Evolutionary conservation across 2,797 vertebrate species (phyloP).

Genomic region (Lycodopsis pacificus): DNA sequence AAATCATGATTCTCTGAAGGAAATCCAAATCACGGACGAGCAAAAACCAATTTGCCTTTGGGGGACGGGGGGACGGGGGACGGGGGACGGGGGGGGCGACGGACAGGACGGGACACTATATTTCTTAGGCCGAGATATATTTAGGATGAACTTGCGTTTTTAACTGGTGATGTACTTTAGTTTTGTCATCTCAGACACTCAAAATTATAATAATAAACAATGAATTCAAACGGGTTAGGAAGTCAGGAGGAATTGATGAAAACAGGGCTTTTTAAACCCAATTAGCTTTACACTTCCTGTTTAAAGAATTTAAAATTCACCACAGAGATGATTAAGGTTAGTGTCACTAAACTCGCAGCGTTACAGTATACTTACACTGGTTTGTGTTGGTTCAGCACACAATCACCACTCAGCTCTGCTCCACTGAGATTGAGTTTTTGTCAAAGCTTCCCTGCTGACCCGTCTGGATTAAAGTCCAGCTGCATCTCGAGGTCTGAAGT

Average conservation of each 20-base stretch:
- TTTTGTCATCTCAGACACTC: not conserved
- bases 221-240: not conserved
- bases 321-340: not conserved
- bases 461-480: constrained; percentile 49
- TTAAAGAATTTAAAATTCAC: not conserved
- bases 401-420: constrained; percentile 14
- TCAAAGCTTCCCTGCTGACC: constrained; percentile 19
- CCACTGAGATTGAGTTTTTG: constrained; percentile 10
- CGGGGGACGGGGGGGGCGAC: too few species aligned
- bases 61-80: too few species aligned
- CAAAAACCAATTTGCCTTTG: constrained; percentile 10
- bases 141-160: not conserved
- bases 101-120: not conserved
- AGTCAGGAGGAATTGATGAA: too few species aligned
- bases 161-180: not conserved
- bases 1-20: constrained; percentile 34
- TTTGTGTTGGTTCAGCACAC: not conserved
- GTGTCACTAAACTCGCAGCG: not conserved
- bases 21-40: constrained; percentile 29
- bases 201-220: not conserved
- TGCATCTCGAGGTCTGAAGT: constrained; percentile 30
- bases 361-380: not conserved
- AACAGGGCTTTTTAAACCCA: not conserved
- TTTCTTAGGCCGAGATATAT: not conserved
- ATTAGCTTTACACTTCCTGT: not conserved